Evolutionary conservation across 2,113 vertebrate genomes (phyloP).

Genomic region (Chaetops frenatus): DNA sequence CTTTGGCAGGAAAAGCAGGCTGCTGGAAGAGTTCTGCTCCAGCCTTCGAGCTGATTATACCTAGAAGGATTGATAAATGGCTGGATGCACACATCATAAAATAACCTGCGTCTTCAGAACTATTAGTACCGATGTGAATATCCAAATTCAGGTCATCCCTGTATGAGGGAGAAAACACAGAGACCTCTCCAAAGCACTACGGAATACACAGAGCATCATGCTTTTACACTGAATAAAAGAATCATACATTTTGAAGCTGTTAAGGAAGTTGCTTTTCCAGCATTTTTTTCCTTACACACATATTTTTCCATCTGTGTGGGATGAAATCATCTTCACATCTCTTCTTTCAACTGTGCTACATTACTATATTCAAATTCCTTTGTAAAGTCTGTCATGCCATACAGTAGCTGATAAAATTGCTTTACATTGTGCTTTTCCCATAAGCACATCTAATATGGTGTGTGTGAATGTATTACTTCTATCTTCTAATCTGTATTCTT

Average conservation of each 20-base stretch:
- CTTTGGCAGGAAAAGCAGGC: not conserved
- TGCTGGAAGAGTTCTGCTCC: not conserved
- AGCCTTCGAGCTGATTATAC: not conserved
- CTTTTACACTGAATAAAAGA: too few species aligned
- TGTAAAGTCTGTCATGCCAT: not conserved
- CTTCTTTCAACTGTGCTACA: not conserved
- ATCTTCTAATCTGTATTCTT: conserved; percentile 29
- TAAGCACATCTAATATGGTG: not conserved
- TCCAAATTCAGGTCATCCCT: not conserved
- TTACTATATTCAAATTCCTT: not conserved
- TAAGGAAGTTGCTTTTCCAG: not conserved
- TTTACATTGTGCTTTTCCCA: not conserved
- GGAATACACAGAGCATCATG: not conserved
- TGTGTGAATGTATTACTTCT: not conserved
- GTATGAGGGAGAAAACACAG: not conserved
- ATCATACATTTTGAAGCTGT: not conserved
- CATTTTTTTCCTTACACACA: not conserved
- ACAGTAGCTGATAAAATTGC: not conserved
- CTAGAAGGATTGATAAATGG: not conserved
- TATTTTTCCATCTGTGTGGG: not conserved
- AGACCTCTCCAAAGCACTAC: not conserved
- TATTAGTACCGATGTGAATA: too few species aligned
- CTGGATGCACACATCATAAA: not conserved
- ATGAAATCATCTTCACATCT: not conserved
- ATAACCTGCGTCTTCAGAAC: not conserved